Percentiles rank a stretch among this genome's conserved stretches.
Evolutionary conservation across 2,113 vertebrate genomes (phyloP).

Genomic region (Brienomyrus brachyistius): DNA sequence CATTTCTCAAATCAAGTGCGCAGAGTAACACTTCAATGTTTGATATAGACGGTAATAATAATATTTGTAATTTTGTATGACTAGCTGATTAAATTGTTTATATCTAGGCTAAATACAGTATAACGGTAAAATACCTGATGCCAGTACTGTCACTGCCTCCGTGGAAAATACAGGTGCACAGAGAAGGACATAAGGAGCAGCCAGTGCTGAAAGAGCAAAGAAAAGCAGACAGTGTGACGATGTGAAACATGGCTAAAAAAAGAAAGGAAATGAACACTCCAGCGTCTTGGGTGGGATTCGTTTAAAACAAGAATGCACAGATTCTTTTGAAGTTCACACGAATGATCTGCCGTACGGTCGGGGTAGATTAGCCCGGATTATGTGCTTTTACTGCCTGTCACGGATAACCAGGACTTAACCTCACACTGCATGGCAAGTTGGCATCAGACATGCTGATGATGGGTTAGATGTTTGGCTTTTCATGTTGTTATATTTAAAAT

Average conservation of each 20-base stretch:
- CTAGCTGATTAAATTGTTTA: neutral
- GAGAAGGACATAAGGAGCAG: conserved; percentile 63
- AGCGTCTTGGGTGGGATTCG: neutral
- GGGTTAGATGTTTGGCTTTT: neutral
- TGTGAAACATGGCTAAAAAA: conserved; percentile 59
- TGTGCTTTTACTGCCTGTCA: conserved; percentile 48
- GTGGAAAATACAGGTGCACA: conserved; percentile 68
- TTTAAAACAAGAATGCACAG: conserved; percentile 14
- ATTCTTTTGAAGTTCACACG: neutral
- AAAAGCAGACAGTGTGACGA: conserved; percentile 51
- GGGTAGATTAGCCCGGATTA: conserved; percentile 69
- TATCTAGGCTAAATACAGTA: neutral
- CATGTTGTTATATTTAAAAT: neutral
- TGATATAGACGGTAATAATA: neutral
- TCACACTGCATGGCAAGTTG: neutral
- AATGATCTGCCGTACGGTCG: conserved; percentile 41
- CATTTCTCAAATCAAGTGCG: neutral
- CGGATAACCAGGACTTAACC: conserved; percentile 61
- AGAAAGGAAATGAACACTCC: neutral
- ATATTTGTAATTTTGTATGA: neutral
- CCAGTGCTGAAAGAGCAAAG: conserved; percentile 45
- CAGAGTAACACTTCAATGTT: neutral
- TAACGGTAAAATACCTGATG: conserved; percentile 60
- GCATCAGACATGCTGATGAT: neutral
- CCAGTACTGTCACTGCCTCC: conserved; percentile 60